These are phyloP conservation scores for Leptinotarsa rubiginosa DNA, from an alignment of 2,888 invertebrate genomes.

Conservation along the genomic window DNA sequence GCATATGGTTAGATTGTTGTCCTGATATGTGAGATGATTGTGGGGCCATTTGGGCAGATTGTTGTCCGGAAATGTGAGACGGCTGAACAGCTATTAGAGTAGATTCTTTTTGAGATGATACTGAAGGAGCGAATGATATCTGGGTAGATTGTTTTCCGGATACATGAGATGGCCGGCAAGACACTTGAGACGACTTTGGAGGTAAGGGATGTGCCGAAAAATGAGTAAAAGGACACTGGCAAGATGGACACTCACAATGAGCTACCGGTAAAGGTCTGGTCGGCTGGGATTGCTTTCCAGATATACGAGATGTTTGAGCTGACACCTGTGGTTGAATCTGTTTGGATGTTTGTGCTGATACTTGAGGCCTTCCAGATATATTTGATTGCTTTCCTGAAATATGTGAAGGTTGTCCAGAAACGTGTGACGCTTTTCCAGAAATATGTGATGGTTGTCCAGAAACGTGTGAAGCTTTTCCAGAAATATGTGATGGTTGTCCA, in stretches of 20 bases:
- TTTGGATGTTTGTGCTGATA: not conserved
- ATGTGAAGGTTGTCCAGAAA: conserved; percentile 12
- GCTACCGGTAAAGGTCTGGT: not conserved
- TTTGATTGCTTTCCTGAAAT: not conserved
- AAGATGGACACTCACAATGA: conserved; percentile 13
- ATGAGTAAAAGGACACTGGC: not conserved
- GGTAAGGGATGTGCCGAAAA: not conserved
- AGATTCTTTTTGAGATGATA: conserved; percentile 7
- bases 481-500: not conserved
- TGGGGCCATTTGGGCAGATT: not conserved
- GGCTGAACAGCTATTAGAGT: not conserved
- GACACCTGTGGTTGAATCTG: not conserved
- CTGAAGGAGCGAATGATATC: not conserved
- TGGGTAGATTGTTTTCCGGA: not conserved
- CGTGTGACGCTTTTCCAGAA: not conserved
- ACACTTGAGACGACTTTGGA: not conserved
- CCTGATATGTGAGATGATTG: not conserved
- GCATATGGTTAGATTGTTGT: not conserved
- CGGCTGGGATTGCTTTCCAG: not conserved
- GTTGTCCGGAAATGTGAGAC: not conserved
- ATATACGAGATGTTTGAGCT: conserved; percentile 2
- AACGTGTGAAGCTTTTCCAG: not conserved
- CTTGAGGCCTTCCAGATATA: not conserved
- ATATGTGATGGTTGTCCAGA: conserved; percentile 6
- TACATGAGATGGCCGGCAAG: not conserved